Evolutionary conservation across 1,140 invertebrate species (phyloP).

Genomic region (Tenebrio molitor): DNA sequence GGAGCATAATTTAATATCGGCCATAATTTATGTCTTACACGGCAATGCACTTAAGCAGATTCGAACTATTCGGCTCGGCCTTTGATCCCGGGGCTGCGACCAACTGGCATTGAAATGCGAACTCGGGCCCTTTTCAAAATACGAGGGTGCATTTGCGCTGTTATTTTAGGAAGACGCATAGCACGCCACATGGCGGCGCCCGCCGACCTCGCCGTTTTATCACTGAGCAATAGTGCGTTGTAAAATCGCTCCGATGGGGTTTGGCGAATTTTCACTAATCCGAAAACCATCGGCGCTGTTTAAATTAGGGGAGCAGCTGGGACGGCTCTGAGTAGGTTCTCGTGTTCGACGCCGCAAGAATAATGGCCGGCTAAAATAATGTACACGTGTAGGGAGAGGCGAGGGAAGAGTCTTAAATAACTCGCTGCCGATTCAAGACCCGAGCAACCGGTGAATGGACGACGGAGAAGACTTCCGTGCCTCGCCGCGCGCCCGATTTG

Average conservation of each 20-base stretch:
- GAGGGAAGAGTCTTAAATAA: neutral
- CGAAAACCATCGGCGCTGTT: slow-evolving; percentile 39
- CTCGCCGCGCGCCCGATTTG: no score
- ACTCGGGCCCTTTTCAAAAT: slow-evolving; percentile 38
- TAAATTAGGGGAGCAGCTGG: slow-evolving; percentile 37
- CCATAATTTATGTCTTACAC: slow-evolving; percentile 52
- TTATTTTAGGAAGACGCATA: slow-evolving; percentile 51
- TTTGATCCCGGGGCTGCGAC: slow-evolving; percentile 50
- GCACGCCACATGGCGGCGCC: slow-evolving; percentile 44
- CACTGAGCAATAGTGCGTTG: slow-evolving; percentile 47
- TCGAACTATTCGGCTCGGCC: slow-evolving; percentile 45
- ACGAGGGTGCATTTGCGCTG: slow-evolving; percentile 48
- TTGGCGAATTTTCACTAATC: slow-evolving; percentile 49
- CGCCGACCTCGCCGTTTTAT: slow-evolving; percentile 47
- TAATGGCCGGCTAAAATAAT: slow-evolving; percentile 34
- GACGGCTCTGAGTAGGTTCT: slow-evolving; percentile 29
- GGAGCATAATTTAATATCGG: slow-evolving; percentile 44
- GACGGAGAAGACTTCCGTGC: no score
- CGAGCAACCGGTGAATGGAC: no score
- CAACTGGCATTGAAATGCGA: slow-evolving; percentile 52
- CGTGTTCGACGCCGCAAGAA: slow-evolving; percentile 38
- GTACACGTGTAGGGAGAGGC: slow-evolving; percentile 3
- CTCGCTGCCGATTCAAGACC: no score
- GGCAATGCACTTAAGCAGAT: slow-evolving; percentile 50
- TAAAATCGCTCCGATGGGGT: slow-evolving; percentile 45